These are phyloP conservation scores for Eudemis profundana DNA, from an alignment of 2,888 invertebrate genomes.

Conservation along the genomic window DNA sequence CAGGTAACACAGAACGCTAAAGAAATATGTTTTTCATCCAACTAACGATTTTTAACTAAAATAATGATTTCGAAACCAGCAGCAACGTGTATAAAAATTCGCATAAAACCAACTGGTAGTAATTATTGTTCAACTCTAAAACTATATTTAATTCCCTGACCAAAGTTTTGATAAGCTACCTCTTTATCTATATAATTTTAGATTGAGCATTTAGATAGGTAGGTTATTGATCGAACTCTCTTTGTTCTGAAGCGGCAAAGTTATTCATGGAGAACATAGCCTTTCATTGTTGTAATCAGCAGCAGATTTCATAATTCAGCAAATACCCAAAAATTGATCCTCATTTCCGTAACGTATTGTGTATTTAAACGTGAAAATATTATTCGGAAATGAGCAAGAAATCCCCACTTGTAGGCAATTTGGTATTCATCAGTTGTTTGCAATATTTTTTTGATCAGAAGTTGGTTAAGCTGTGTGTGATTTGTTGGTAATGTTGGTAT, in stretches of 20 bases:
- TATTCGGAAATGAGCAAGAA: conserved; percentile 4
- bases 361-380: neutral
- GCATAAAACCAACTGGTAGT: too few species aligned
- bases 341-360: conserved; percentile 1
- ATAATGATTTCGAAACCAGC: neutral
- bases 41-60: neutral
- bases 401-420: conserved; percentile 2
- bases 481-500: conserved; percentile 24
- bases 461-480: conserved; percentile 2
- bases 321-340: neutral
- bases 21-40: too few species aligned
- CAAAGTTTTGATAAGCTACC: neutral
- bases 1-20: too few species aligned
- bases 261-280: neutral
- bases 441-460: conserved; percentile 5
- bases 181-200: neutral
- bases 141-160: neutral
- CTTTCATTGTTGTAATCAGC: neutral
- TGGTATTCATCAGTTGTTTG: conserved; percentile 7
- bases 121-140: too few species aligned
- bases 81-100: neutral
- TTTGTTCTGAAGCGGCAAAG: neutral
- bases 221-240: neutral
- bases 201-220: neutral
- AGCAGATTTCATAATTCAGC: neutral